Evolutionary conservation across 35 echinoderm and acorn worm genomes (phyloP), one percentile per base, ranked within the genome.

Genomic region (Diadema setosum): DNA sequence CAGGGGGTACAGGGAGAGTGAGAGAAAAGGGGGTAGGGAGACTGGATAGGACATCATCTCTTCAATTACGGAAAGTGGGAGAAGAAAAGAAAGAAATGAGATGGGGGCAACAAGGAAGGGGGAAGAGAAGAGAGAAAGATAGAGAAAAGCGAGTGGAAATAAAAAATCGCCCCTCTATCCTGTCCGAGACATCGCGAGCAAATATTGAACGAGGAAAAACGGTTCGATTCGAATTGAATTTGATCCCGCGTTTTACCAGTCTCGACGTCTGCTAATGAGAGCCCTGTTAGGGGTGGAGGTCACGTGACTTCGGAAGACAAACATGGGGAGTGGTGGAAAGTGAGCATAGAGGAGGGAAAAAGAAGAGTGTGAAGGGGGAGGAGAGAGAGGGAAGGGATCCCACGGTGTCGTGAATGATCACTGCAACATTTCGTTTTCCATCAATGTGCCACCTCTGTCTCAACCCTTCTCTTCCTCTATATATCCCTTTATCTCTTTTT

Each of bases 171-270:
- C 9, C 25, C 4, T 26, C 63, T 33, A 34, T 67, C 63, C 30
- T 33, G 27, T 67, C 63, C n/a, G n/a, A n/a, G 37, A 67, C 63
- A 34, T 33, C 63, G 63, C 63, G 63, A 67, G 37, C 63, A 67
- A 67, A 67, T 67, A 67, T 67, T 67, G 63, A 67, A 67, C 63
- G 63, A 67, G 37, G 37, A 34, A 67, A 67, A 67, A 67, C 63
- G 26, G 63, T n/a, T 67, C 63, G 63, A 67, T 33, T 33, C 30
- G 63, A 67, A 67, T 67, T 67, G 63, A 67, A 67, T 67, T 67
- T 67, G 63, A 67, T 67, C 63, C 37, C 63, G 30, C 37, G 27
- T 67, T 67, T 67, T 67, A 67, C 63, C 27, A 67, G 63, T 2
- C 15, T 33, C 23, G 63, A 67, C 63, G 37, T 67, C 63, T 11